phyloP scores from a whole-genome alignment of 2,888 invertebrate species.

The Ichneumoninae sp. region DNA sequence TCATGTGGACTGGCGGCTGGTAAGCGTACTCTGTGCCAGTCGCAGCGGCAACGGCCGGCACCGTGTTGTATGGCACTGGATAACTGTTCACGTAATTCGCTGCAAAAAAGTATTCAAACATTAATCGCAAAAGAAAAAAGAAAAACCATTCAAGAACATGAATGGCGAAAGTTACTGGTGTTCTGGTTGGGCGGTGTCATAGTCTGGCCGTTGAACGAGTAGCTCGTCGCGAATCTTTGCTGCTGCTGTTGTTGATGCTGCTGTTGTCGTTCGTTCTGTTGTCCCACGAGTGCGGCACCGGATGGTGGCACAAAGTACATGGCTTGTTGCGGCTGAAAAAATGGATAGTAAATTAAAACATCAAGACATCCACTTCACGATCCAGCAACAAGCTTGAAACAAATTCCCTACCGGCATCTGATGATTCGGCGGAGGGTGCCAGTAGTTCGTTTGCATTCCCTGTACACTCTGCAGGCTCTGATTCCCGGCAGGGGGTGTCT shows the following conservation, averaged over 20 bases:
- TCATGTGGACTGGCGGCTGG: slow-evolving; percentile 81
- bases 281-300: slow-evolving; percentile 78
- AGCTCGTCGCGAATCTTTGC: slow-evolving; percentile 79
- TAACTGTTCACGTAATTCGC: slow-evolving; percentile 81
- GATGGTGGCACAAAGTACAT: slow-evolving; percentile 83
- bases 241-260: slow-evolving; percentile 78
- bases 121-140: neutral
- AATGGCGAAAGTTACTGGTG: slow-evolving; percentile 73
- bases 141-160: neutral
- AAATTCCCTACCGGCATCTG: slow-evolving; percentile 77
- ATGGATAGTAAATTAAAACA: slow-evolving; percentile 15
- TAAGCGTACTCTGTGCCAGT: slow-evolving; percentile 79
- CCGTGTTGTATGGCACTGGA: slow-evolving; percentile 80
- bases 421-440: slow-evolving; percentile 80
- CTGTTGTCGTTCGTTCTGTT: slow-evolving; percentile 75
- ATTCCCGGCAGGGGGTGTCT: slow-evolving; percentile 69
- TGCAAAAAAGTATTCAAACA: slow-evolving; percentile 53
- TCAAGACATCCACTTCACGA: slow-evolving; percentile 4
- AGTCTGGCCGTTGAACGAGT: slow-evolving; percentile 80
- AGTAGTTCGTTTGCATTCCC: slow-evolving; percentile 78
- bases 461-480: slow-evolving; percentile 74
- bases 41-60: slow-evolving; percentile 78
- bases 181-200: slow-evolving; percentile 81
- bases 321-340: slow-evolving; percentile 79
- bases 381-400: neutral